phyloP scores from a whole-genome alignment of 1,140 invertebrate genomes.

The Drosophila kepulauana region DNA sequence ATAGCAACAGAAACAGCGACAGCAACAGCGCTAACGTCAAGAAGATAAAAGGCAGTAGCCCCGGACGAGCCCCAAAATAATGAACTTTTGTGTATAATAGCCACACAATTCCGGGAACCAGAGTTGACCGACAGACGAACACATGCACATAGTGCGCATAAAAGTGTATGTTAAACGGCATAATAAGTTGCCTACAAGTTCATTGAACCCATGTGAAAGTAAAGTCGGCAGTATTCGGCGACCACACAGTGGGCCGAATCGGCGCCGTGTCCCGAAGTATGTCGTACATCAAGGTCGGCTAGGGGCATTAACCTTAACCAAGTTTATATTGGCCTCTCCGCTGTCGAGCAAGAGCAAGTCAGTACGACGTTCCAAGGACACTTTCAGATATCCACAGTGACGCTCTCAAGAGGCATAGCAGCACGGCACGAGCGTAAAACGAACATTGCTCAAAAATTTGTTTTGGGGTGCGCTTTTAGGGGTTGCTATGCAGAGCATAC shows the following conservation, averaged over 20 bases:
- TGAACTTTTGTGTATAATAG: conserved; percentile 36
- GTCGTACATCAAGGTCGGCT: conserved; percentile 83
- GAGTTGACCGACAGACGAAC: conserved; percentile 34
- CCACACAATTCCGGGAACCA: conserved; percentile 31
- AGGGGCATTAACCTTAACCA: conserved; percentile 81
- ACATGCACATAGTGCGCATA: conserved; percentile 1
- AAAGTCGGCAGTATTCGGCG: conserved; percentile 40
- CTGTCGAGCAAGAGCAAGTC: conserved; percentile 49
- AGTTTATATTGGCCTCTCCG: conserved; percentile 69
- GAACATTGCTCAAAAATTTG: conserved; percentile 68
- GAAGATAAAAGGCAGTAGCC: conserved; percentile 32
- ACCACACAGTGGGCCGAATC: conserved; percentile 51
- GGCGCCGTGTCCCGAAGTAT: conserved; percentile 69
- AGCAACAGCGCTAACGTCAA: not conserved
- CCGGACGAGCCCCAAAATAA: conserved; percentile 68
- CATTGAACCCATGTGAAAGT: conserved; percentile 76
- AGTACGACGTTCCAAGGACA: conserved; percentile 71
- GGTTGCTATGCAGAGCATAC: conserved; percentile 59
- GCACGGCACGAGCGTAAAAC: conserved; percentile 34
- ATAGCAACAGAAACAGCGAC: conserved; percentile 56
- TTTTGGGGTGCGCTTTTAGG: conserved; percentile 67
- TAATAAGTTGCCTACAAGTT: conserved; percentile 78
- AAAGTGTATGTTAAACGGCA: conserved; percentile 48
- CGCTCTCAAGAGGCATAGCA: conserved; percentile 57
- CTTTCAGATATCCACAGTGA: conserved; percentile 37